phyloP scores from a whole-genome alignment of 1,140 invertebrate genomes.

The Macrocentrus cingulum region DNA sequence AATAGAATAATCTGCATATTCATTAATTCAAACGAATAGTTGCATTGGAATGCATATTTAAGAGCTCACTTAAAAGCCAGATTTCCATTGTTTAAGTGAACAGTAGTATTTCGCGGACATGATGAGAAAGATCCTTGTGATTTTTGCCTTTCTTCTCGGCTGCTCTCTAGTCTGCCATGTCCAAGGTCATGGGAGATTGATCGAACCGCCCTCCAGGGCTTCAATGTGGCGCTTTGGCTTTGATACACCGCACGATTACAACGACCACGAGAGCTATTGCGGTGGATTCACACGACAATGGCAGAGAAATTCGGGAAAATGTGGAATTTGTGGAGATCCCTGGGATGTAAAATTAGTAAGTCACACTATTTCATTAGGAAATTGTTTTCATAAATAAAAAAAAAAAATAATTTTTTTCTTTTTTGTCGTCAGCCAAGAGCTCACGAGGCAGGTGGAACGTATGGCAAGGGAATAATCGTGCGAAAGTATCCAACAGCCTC shows the following conservation, averaged over 20 bases:
- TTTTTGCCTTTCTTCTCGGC: not conserved
- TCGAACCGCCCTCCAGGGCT: conserved; percentile 82
- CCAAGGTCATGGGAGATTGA: conserved; percentile 73
- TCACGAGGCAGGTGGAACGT: conserved; percentile 84
- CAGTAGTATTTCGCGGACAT: not conserved
- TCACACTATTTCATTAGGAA: conserved; percentile 11
- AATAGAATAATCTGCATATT: no score
- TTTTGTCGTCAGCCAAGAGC: conserved; percentile 62
- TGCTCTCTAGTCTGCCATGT: conserved; percentile 32
- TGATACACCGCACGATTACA: conserved; percentile 71
- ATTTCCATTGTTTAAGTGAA: no score
- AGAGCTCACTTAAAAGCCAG: no score
- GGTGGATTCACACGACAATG: conserved; percentile 82
- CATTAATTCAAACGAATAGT: no score
- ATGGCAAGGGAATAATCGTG: conserved; percentile 78
- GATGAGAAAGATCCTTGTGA: not conserved
- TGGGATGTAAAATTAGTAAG: conserved; percentile 68
- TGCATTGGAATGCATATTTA: no score
- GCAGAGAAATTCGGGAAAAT: conserved; percentile 74
- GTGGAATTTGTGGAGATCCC: conserved; percentile 85
- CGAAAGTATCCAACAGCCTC: conserved; percentile 71
- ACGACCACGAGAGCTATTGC: conserved; percentile 88
- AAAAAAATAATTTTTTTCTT: no score
- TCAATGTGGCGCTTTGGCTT: conserved; percentile 77
- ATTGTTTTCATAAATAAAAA: conserved; percentile 2